Base-by-base conservation (phyloP, 2,797 vertebrate genomes). In the Fundulus diaphanus region DNA sequence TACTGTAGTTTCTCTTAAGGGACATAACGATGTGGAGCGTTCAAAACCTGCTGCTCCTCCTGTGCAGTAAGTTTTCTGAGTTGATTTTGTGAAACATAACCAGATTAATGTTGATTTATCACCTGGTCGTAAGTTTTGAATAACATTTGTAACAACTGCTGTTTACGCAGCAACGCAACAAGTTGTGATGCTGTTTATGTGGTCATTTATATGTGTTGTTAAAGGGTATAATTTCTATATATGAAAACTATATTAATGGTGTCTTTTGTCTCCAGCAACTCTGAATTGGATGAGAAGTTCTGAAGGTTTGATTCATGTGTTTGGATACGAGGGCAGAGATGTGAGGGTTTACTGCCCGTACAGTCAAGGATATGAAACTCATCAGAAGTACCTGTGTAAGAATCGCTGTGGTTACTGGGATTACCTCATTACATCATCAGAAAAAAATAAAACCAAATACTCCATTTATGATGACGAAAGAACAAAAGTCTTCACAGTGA, bases 381-480 rank as follows among this genome's bases (percentile, higher is more conserved):
- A 86, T 70, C 44, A 73, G 0, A 92, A 94, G 70, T 93, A 94
- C 76, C 48, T 94, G 54, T 94, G 92, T 72, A 90, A 29, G 57
- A 61, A 77, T 0, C 0, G 35, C 3, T 94, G 93, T 57, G 0
- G 46, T 0, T 0, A 1, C 0, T 0, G 1, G 3, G 83, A 91
- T 48, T 61, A 90, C 51, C 79, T 84, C 7, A 69, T 91, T 65
- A 46, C 0, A 0, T 88, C 89, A 0, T 54, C 31, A 44, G 0
- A 40, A 42, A 1, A 2, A 51, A 40, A 13, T 4, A 56, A 22
- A 7, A 54, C 5, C 46, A 90, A 68, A 78, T 88, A 83, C 42
- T 85, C 63, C 18, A 82, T 81, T 59, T 0, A 22, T 5, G 89
- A 92, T 51, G 24, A 90, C 63, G 22, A 0, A 35, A 1, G 2